Base-by-base conservation (phyloP, 2,888 invertebrate genomes). In the Amphiduros pacificus region DNA sequence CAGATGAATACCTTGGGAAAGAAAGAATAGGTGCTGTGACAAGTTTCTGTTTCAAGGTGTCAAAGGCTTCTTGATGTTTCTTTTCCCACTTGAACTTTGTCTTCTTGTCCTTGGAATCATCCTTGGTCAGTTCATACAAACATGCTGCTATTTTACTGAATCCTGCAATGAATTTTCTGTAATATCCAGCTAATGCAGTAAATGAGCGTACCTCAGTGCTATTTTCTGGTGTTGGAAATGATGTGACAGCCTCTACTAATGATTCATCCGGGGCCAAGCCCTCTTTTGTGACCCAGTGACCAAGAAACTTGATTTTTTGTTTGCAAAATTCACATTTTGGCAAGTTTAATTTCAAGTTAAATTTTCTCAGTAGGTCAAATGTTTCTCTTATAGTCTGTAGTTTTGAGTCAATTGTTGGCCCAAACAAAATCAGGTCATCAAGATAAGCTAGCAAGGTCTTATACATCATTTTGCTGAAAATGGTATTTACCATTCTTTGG, bases 1-100 rank as follows among this genome's bases (percentile, higher is more conserved):
- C 44, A 44, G n/a, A n/a, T n/a, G n/a, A n/a, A n/a, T n/a, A n/a
- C 51, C 26, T 24, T n/a, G 51, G 51, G 24, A 24, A 51, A 51
- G 22, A 22, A 17, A 51, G 17, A 26, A 51, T 51, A 5, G 24
- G 51, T 17, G 24, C 26, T 51, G 51, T 9, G 24, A 51, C 24
- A 24, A 51, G 51, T 17, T 17, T 17, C 9, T 51, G 26, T 26
- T 27, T 24, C 9, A 51, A 27, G 6, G 6, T 51, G 17, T 51
- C 24, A 24, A 24, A 51, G 6, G 51, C 51, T 17, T 6, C 6
- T 9, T 51, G 5, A 26, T 24, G 24, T 22, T 5, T 4, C 6
- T 27, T 24, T 5, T 11, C 26, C 51, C 51, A 51, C 26, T 9
- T 6, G 26, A 22, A 51, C 51, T n/a, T n/a, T n/a, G n/a, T n/a